Evolutionary conservation across 2,888 invertebrate species (phyloP).

Genomic region (Bugula neritina): DNA sequence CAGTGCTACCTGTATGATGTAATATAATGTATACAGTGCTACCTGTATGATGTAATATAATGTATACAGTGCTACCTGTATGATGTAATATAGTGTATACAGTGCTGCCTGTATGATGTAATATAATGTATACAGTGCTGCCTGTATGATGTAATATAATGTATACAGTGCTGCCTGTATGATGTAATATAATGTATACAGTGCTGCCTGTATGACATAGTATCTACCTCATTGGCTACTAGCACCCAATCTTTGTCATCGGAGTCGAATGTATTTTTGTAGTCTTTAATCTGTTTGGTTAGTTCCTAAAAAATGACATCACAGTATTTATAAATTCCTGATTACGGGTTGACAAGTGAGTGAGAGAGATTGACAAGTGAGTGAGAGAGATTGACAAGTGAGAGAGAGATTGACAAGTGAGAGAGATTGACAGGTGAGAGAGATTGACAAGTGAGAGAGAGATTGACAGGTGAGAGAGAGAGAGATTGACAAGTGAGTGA

Average conservation of each 20-base stretch:
- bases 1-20: background rate
- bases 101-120: background rate
- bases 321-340: too few species aligned
- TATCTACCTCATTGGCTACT: conserved; percentile 55
- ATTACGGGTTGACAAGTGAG: too few species aligned
- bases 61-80: background rate
- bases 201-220: too few species aligned
- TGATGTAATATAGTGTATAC: background rate
- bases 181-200: background rate
- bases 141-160: background rate
- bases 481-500: too few species aligned
- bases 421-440: too few species aligned
- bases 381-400: too few species aligned
- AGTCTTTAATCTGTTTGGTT: conserved; percentile 88
- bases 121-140: background rate
- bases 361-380: too few species aligned
- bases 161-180: background rate
- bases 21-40: conserved; percentile 2
- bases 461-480: too few species aligned
- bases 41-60: background rate
- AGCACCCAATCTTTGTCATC: conserved; percentile 95
- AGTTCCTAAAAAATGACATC: conserved; percentile 70
- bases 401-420: too few species aligned
- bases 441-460: too few species aligned
- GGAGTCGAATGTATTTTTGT: conserved; percentile 90